Conservation (phyloP, 2,797 vertebrate species). For the Halcyon leucocephala region DNA sequence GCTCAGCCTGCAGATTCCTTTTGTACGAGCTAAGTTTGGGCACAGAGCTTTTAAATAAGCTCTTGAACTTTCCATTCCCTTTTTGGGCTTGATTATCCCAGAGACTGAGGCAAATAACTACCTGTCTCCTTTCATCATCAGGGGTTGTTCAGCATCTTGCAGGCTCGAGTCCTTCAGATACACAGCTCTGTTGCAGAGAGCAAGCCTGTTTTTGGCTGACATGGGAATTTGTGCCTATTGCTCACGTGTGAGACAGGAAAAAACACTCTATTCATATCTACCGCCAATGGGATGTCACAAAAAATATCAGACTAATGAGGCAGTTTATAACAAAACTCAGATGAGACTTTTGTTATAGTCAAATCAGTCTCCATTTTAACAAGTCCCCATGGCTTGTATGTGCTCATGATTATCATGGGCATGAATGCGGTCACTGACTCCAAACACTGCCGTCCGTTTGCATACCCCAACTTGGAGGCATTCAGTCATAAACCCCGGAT, state of each 20-base stretch:
- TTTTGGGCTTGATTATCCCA: slow-evolving; percentile 43
- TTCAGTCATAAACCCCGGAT: slow-evolving; percentile 43
- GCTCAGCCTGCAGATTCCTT: slow-evolving; percentile 53
- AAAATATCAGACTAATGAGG: slow-evolving; percentile 59
- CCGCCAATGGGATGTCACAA: slow-evolving; percentile 1
- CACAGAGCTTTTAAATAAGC: slow-evolving; percentile 59
- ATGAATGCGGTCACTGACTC: slow-evolving; percentile 44
- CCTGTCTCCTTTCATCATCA: background rate
- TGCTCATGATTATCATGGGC: background rate
- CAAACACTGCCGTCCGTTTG: background rate
- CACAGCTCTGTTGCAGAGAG: background rate
- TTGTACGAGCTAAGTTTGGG: slow-evolving; percentile 61
- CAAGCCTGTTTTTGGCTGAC: background rate
- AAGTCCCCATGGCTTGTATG: background rate
- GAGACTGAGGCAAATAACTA: slow-evolving; percentile 35
- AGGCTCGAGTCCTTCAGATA: background rate
- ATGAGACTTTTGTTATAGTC: slow-evolving; percentile 40
- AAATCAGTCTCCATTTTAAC: slow-evolving; percentile 47
- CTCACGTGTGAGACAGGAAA: background rate
- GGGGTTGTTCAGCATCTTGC: slow-evolving; percentile 11
- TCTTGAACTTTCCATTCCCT: slow-evolving; percentile 70
- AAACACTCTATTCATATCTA: slow-evolving; percentile 4
- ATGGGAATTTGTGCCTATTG: slow-evolving; percentile 13
- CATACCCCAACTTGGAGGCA: slow-evolving; percentile 4
- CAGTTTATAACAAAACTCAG: slow-evolving; percentile 9